These are phyloP conservation scores for Synanthedon formicaeformis DNA, from an alignment of 2,888 invertebrate genomes.

Conservation along the genomic window DNA sequence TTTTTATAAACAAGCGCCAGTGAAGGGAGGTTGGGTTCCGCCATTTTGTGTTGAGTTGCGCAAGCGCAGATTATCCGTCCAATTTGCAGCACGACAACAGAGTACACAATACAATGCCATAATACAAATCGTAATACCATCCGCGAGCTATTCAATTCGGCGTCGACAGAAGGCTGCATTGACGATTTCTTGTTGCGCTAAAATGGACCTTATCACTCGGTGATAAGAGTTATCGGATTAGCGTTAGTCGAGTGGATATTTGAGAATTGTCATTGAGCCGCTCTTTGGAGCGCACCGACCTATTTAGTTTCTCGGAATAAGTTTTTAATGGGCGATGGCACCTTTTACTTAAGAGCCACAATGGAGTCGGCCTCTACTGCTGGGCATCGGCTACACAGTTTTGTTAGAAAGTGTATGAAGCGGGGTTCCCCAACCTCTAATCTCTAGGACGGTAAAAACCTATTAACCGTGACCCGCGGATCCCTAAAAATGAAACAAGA, in stretches of 20 bases:
- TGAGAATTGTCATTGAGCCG: constrained; percentile 35
- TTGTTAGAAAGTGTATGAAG: neutral
- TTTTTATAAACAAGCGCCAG: too few species aligned
- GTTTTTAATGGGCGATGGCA: too few species aligned
- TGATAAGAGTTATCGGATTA: neutral
- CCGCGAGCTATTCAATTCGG: constrained; percentile 29
- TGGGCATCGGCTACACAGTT: neutral
- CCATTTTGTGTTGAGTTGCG: constrained; percentile 33
- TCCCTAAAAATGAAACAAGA: too few species aligned
- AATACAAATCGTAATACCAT: too few species aligned
- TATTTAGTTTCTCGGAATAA: constrained; percentile 17
- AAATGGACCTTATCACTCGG: neutral
- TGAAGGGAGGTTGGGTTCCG: constrained; percentile 2
- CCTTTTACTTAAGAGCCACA: neutral
- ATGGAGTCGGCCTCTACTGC: neutral
- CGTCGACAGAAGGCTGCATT: constrained; percentile 17
- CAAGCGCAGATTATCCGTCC: constrained; percentile 40
- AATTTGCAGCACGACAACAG: constrained; percentile 21
- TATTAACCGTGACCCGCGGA: too few species aligned
- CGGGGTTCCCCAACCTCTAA: too few species aligned
- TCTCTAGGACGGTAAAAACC: too few species aligned
- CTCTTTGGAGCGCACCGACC: constrained; percentile 10
- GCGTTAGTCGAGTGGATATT: constrained; percentile 12
- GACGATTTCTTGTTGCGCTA: neutral
- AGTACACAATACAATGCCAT: neutral